Evolutionary conservation across 2,888 invertebrate genomes (phyloP).

Genomic region (Papilio elwesi): DNA sequence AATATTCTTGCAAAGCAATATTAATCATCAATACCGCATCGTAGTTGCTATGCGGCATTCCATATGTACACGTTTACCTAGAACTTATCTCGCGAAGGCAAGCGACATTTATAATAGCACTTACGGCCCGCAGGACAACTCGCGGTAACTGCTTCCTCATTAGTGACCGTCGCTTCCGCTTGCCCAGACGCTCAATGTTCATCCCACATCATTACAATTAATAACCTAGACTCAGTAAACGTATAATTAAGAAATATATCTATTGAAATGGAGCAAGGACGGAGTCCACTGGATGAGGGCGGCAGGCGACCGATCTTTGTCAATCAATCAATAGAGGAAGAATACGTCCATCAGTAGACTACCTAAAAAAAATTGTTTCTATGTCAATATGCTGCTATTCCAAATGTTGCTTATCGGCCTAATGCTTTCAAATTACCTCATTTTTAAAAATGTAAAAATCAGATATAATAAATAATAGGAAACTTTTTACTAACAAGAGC

Average conservation of each 20-base stretch:
- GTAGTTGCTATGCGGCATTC: not conserved
- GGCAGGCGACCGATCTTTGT: no score
- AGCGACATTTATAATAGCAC: slow-evolving; percentile 32
- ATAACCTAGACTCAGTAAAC: slow-evolving; percentile 12
- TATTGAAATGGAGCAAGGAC: no score
- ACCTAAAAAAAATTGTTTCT: no score
- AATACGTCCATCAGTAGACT: no score
- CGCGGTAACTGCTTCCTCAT: slow-evolving; percentile 76
- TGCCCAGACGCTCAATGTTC: slow-evolving; percentile 34
- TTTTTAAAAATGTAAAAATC: no score
- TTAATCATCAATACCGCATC: slow-evolving; percentile 3
- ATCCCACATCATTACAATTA: slow-evolving; percentile 30
- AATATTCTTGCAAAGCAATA: no score
- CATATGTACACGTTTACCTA: slow-evolving; percentile 27
- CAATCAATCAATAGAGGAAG: no score
- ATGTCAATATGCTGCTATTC: no score
- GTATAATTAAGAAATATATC: not conserved
- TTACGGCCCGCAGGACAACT: slow-evolving; percentile 47
- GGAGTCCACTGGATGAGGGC: no score
- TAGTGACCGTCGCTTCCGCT: slow-evolving; percentile 69
- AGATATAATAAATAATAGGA: slow-evolving; percentile 6
- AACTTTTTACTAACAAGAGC: not conserved
- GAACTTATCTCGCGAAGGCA: slow-evolving; percentile 29
- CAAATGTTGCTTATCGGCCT: no score
- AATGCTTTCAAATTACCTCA: no score